A percentile compares a stretch with the other conserved stretches of the same genome.
Evolutionary conservation across 2,888 invertebrate genomes (phyloP).

Genomic region (Agonopterix arenella): DNA sequence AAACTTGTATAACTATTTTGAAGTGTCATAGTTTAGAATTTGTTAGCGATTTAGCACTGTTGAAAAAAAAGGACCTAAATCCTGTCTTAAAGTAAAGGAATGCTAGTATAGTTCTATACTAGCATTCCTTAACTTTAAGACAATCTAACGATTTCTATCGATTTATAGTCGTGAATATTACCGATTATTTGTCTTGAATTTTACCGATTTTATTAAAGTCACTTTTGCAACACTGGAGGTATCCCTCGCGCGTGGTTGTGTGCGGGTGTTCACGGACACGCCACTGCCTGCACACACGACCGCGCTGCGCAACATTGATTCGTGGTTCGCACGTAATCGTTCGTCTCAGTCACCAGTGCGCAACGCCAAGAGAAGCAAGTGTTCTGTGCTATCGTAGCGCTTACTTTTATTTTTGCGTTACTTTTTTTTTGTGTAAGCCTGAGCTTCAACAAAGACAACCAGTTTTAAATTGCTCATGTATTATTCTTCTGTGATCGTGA

Average conservation of each 20-base stretch:
- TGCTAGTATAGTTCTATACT: too few species aligned
- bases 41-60: too few species aligned
- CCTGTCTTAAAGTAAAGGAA: too few species aligned
- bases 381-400: constrained; percentile 37
- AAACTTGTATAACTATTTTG: too few species aligned
- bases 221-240: constrained; percentile 1
- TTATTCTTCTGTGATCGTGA: constrained; percentile 33
- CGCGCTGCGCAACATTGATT: constrained; percentile 69
- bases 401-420: constrained; percentile 61
- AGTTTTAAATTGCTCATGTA: constrained; percentile 44
- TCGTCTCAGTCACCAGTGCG: constrained; percentile 70
- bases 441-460: constrained; percentile 51
- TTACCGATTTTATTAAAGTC: too few species aligned
- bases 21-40: too few species aligned
- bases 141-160: too few species aligned
- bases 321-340: constrained; percentile 56
- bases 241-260: constrained; percentile 29
- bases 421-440: constrained; percentile 46
- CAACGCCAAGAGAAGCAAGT: constrained; percentile 67
- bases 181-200: too few species aligned
- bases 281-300: constrained; percentile 32
- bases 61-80: too few species aligned
- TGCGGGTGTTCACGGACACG: constrained; percentile 32
- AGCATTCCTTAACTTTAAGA: too few species aligned
- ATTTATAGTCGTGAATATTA: too few species aligned